Base-by-base conservation (phyloP, 2,888 invertebrate species). In the Drosophila infuscata region DNA sequence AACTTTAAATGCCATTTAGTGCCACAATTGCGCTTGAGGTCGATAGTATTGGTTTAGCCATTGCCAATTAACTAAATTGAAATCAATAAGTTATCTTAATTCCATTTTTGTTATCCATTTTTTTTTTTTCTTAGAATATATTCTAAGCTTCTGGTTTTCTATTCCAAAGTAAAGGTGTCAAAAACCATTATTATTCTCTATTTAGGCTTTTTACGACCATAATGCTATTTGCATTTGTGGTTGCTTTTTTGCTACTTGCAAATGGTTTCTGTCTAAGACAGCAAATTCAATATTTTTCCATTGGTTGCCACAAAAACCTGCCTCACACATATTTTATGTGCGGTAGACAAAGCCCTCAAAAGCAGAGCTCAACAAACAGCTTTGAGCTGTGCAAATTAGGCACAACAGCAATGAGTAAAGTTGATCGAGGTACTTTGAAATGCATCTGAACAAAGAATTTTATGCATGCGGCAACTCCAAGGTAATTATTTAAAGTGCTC, bases 401-500 rank as follows among this genome's bases (percentile, higher is more conserved):
- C 48, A 49, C 67, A 67, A n/a, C 59, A 53, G 11, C 59, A 57
- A 43, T 20, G 33, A 54, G 33, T 33, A 38, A 54, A 30, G 38
- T 25, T 46, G 29, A 49, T 43, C 12, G 56, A 36, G 67, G 3
- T 32, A 35, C 59, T 62, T 72, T 64, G 41, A 65, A 56, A 41
- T 54, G 54, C 41, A 30, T 25, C 25, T 32, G 53, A 74, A 83
- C 82, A 84, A 79, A 79, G 81, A 73, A 67, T 83, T 74, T 74
- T 81, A 76, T 86, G 86, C 86, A 81, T 83, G 84, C 79, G 58
- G 12, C 76, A 79, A 68, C 72, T 76, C 46, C 70, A 73, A 71
- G 82, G 70, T 87, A 86, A 86, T 86, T 86, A 86, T 72, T 76
- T 71, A 85, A 80, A 86, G 85, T 86, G 85, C 85, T 66, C 57